Evolutionary conservation across 2,888 invertebrate species (phyloP).

Genomic region (Malthinus flaveolus): DNA sequence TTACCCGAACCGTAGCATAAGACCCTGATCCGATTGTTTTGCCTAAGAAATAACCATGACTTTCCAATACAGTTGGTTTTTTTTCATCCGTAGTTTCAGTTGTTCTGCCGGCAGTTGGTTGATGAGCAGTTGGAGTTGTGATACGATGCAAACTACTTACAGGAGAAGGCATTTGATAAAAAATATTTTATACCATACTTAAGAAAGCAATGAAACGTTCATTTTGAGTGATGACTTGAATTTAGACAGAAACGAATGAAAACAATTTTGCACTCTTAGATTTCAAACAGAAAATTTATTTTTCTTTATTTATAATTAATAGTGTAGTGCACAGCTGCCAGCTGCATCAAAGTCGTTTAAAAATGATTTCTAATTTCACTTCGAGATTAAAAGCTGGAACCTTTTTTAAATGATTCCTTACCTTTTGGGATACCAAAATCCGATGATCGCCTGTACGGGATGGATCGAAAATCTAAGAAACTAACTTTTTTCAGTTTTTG

Average conservation of each 20-base stretch:
- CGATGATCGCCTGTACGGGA: too few relatives aligned
- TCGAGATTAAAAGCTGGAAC: too few relatives aligned
- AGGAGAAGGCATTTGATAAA: conserved; percentile 45
- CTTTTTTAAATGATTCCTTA: too few relatives aligned
- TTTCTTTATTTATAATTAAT: too few relatives aligned
- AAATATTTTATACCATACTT: conserved; percentile 25
- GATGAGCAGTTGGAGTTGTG: conserved; percentile 33
- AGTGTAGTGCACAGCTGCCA: too few relatives aligned
- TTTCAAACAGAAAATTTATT: conserved; percentile 39
- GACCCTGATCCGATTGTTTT: conserved; percentile 81
- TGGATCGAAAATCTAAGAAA: too few relatives aligned
- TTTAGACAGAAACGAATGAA: conserved; percentile 19
- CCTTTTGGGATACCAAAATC: too few relatives aligned
- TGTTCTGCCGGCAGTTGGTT: conserved; percentile 19
- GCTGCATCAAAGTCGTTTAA: too few relatives aligned
- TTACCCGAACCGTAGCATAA: conserved; percentile 79
- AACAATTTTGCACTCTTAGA: conserved; percentile 30
- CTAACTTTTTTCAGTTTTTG: too few relatives aligned
- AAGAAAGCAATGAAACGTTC: conserved; percentile 13
- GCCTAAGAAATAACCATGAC: conserved; percentile 75
- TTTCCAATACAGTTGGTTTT: conserved; percentile 66
- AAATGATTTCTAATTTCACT: too few relatives aligned
- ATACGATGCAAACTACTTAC: conserved; percentile 46
- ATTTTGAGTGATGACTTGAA: conserved; percentile 23
- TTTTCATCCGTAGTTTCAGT: conserved; percentile 44